A percentile compares a stretch with the other conserved stretches of the same genome.
These are phyloP conservation scores for Brenthis ino DNA, from an alignment of 2,888 invertebrate genomes.

Conservation along the genomic window DNA sequence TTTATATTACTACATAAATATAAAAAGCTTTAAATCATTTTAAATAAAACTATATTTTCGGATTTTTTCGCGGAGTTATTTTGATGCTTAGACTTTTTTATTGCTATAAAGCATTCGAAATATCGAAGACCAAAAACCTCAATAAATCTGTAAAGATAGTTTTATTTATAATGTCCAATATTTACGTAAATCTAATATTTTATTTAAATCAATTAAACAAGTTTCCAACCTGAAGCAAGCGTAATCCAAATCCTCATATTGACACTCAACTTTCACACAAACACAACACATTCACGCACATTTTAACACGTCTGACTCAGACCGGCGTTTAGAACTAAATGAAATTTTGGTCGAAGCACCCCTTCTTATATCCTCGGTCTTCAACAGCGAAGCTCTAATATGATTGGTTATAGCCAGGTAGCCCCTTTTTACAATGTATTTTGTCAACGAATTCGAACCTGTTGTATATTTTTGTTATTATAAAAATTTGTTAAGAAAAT, in stretches of 20 bases:
- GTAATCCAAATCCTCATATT: conserved; percentile 23
- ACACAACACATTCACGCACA: conserved; percentile 19
- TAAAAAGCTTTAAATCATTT: too few relatives aligned
- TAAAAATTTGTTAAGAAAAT: conserved; percentile 29
- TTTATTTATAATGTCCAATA: neutral
- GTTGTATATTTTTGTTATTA: conserved; percentile 36
- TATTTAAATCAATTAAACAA: neutral
- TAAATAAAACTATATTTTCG: too few relatives aligned
- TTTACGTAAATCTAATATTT: neutral
- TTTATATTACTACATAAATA: too few relatives aligned
- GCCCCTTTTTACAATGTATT: conserved; percentile 39
- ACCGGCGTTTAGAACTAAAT: conserved; percentile 25
- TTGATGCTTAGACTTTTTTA: too few relatives aligned
- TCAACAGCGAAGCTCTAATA: conserved; percentile 28
- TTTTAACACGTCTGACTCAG: conserved; percentile 13
- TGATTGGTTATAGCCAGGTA: conserved; percentile 39
- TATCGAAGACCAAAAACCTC: too few relatives aligned
- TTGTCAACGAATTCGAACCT: conserved; percentile 36
- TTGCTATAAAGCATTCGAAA: too few relatives aligned
- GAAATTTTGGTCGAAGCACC: conserved; percentile 23
- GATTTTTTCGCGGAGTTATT: too few relatives aligned
- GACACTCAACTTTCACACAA: conserved; percentile 19
- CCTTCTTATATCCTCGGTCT: conserved; percentile 34
- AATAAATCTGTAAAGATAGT: too few relatives aligned
- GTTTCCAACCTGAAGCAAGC: conserved; percentile 1